A percentile compares a stretch with the other conserved stretches of the same genome.
These are phyloP conservation scores for Sitta europaea DNA, from an alignment of 2,113 vertebrate species.

Conservation along the genomic window DNA sequence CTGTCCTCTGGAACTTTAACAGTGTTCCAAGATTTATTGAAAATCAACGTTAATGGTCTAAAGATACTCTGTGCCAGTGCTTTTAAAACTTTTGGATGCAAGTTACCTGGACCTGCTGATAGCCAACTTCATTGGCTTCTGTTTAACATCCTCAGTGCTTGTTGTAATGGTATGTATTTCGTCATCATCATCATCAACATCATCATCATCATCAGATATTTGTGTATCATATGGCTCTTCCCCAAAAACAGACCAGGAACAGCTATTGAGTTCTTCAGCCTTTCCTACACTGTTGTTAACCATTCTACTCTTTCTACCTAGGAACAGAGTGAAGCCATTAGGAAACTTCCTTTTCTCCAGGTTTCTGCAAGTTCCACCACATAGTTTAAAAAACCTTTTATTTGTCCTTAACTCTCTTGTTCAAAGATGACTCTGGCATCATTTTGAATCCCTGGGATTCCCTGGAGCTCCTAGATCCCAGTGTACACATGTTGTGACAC, in stretches of 20 bases:
- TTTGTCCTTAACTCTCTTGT: not conserved
- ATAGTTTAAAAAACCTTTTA: not conserved
- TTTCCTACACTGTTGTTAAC: not conserved
- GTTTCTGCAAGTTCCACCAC: not conserved
- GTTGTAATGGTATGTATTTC: not conserved
- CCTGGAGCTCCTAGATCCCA: not conserved
- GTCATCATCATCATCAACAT: not conserved
- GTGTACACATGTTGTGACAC: accelerated
- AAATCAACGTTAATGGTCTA: slow-evolving; percentile 42
- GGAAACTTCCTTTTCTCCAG: not conserved
- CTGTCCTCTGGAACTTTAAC: not conserved
- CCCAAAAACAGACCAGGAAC: not conserved
- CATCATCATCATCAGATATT: not conserved
- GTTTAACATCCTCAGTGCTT: not conserved
- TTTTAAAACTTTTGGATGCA: slow-evolving; percentile 28
- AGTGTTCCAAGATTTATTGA: slow-evolving; percentile 38
- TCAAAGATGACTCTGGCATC: not conserved
- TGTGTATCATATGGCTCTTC: not conserved
- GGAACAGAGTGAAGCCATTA: not conserved
- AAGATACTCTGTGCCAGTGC: slow-evolving; percentile 37
- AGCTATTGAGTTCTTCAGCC: not conserved
- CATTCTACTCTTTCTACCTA: not conserved
- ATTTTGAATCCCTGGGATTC: not conserved
- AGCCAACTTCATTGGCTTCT: not conserved
- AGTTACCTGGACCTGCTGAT: slow-evolving; percentile 9